Percentiles rank a stretch among this genome's conserved stretches.
Conservation (phyloP, 2,113 vertebrate genomes). For the Pteropus alecto region DNA sequence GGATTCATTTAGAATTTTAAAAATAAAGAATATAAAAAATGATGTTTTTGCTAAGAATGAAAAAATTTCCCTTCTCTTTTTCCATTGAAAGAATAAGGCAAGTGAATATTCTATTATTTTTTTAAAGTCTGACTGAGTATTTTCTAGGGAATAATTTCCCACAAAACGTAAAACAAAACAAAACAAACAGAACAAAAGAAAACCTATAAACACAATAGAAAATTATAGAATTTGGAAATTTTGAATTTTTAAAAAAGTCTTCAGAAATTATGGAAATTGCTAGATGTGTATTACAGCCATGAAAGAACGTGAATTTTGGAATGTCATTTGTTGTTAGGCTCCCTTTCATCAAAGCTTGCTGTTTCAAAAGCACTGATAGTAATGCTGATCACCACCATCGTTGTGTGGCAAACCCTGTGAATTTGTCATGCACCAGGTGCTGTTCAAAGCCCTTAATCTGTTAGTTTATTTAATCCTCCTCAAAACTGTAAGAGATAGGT, state of each 20-base stretch:
- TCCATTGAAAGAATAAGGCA: background rate
- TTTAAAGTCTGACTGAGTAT: background rate
- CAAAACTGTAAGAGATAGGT: background rate
- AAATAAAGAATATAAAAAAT: conserved; percentile 1
- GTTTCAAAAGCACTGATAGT: background rate
- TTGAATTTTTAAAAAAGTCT: background rate
- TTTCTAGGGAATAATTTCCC: background rate
- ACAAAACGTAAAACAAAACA: background rate
- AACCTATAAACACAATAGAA: background rate
- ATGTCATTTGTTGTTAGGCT: background rate
- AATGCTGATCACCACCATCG: background rate
- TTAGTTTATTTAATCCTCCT: background rate
- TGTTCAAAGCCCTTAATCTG: background rate
- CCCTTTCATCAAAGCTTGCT: background rate
- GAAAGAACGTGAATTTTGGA: background rate
- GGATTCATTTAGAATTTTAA: conserved; percentile 33
- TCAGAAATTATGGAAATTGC: background rate
- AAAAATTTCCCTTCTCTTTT: background rate
- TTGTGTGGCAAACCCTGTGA: background rate
- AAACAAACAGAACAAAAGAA: background rate
- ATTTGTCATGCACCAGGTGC: background rate
- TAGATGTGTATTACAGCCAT: background rate
- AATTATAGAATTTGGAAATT: background rate
- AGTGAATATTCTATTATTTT: conserved; percentile 21
- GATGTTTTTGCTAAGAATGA: background rate